Evolutionary conservation across 2,888 invertebrate genomes (phyloP).

Genomic region (Chalcosyrphus nemorum): DNA sequence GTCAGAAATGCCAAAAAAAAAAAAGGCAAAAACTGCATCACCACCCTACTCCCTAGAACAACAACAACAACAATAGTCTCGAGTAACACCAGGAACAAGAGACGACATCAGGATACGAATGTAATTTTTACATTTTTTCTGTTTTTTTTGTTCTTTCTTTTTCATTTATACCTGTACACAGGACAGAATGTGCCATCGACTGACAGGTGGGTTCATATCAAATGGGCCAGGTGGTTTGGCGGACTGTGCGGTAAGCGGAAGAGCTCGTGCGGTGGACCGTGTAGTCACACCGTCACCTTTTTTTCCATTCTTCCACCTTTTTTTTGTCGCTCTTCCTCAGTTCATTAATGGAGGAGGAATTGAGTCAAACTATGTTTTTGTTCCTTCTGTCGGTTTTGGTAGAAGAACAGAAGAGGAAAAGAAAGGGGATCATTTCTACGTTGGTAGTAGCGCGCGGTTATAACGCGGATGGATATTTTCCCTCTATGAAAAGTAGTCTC

Average conservation of each 20-base stretch:
- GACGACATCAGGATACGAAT: conserved; percentile 48
- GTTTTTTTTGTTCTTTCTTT: conserved; percentile 33
- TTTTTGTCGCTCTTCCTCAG: conserved; percentile 22
- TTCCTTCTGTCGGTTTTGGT: conserved; percentile 43
- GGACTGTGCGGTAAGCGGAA: conserved; percentile 55
- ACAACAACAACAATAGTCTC: conserved; percentile 15
- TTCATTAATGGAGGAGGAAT: conserved; percentile 54
- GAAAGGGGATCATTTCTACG: conserved; percentile 37
- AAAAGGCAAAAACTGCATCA: conserved; percentile 52
- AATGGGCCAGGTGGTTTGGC: conserved; percentile 64
- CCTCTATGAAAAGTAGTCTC: conserved; percentile 33
- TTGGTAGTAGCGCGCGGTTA: conserved; percentile 52
- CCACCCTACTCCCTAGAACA: conserved; percentile 11
- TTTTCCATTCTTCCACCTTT: conserved; percentile 32
- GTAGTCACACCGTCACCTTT: conserved; percentile 73
- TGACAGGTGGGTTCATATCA: conserved; percentile 67
- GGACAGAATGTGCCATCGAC: conserved; percentile 66
- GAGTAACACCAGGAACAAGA: conserved; percentile 31
- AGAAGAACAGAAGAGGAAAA: conserved; percentile 55
- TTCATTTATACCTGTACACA: conserved; percentile 59
- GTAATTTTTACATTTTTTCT: conserved; percentile 40
- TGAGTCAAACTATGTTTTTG: conserved; percentile 22
- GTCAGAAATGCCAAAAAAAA: conserved; percentile 37
- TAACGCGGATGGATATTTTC: conserved; percentile 54
- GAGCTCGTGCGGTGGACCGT: conserved; percentile 72